Percentiles rank a stretch among this genome's conserved stretches.
phyloP scores from a whole-genome alignment of 1,140 invertebrate species.

The Schlechtendalia chinensis region DNA sequence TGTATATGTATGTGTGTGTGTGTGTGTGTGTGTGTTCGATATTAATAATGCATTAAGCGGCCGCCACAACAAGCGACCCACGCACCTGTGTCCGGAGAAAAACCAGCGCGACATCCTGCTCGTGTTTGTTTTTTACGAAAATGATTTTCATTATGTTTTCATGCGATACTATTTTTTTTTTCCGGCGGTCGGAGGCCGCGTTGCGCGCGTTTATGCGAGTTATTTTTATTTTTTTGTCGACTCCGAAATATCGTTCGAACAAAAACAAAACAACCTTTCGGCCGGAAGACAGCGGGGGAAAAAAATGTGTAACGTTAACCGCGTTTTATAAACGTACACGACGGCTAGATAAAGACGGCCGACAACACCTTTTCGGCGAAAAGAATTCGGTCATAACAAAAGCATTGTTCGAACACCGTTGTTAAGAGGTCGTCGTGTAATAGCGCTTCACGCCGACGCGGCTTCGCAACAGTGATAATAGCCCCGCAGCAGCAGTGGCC shows the following conservation, averaged over 20 bases:
- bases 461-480: neutral
- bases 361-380: constrained; percentile 35
- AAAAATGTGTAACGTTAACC: constrained; percentile 7
- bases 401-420: constrained; percentile 37
- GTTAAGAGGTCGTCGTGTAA: constrained; percentile 22
- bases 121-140: neutral
- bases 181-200: no score
- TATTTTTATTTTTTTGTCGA: no score
- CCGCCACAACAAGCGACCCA: neutral
- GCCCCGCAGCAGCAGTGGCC: no score
- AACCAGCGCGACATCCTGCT: neutral
- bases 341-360: neutral
- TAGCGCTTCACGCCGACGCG: constrained; percentile 12
- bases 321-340: neutral
- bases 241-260: neutral
- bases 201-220: neutral
- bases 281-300: neutral
- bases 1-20: no score
- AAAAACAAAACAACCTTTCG: neutral
- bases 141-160: neutral
- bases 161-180: no score
- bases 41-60: constrained; percentile 42
- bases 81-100: constrained; percentile 6
- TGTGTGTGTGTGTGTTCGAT: neutral
- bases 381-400: constrained; percentile 26